A percentile compares a stretch with the other conserved stretches of the same genome.
Evolutionary conservation across 2,113 vertebrate genomes (phyloP).

Genomic region (Plectropomus leopardus): DNA sequence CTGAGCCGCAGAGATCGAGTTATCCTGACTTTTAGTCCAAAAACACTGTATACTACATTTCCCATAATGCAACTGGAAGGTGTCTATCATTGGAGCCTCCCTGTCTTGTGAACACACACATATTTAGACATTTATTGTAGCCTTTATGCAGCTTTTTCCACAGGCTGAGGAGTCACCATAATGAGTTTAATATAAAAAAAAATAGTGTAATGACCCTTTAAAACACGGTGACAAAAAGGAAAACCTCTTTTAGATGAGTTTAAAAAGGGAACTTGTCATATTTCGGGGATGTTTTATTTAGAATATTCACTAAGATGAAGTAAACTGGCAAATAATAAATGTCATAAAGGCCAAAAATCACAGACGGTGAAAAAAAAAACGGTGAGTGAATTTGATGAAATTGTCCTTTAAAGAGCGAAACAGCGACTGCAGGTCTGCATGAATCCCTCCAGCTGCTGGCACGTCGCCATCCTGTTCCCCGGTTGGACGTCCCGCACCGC

Average conservation of each 20-base stretch:
- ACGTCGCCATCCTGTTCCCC: background rate
- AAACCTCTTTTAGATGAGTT: background rate
- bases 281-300: background rate
- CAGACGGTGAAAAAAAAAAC: background rate
- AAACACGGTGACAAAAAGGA: background rate
- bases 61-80: slow-evolving; percentile 25
- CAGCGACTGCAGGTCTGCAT: background rate
- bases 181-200: no score
- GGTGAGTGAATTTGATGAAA: background rate
- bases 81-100: background rate
- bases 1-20: background rate
- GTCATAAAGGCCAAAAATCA: background rate
- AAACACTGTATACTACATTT: background rate
- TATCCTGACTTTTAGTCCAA: background rate
- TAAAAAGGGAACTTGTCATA: no score
- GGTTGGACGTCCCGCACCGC: background rate
- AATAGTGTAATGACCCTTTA: background rate
- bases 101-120: no score
- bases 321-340: background rate
- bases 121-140: no score
- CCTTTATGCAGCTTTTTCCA: no score
- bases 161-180: no score
- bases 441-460: slow-evolving; percentile 1
- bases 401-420: background rate
- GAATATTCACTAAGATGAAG: no score